Evolutionary conservation across 53 echinoderm and acorn worm species (phyloP).

Genomic region (Astropecten irregularis): DNA sequence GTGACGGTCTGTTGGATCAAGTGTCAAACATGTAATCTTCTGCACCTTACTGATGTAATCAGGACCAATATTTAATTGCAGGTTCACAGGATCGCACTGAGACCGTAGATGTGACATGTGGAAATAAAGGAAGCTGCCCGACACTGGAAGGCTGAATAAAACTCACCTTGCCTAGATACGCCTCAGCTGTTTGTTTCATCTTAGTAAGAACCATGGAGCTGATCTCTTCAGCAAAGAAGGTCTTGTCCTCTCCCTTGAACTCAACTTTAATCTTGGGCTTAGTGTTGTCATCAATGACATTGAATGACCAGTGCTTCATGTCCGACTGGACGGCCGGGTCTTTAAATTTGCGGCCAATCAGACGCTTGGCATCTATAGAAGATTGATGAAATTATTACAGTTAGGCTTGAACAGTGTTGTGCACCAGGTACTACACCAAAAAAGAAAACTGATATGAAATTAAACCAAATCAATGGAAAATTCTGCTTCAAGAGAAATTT

Average conservation of each 20-base stretch:
- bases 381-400: no score
- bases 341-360: conserved; percentile 79
- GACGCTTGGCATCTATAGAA: conserved; percentile 84
- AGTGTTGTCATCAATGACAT: conserved; percentile 57
- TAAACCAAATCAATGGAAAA: neutral
- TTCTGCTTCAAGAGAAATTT: neutral
- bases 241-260: conserved; percentile 78
- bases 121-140: no score
- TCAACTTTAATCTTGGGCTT: conserved; percentile 87
- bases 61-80: neutral
- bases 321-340: conserved; percentile 68
- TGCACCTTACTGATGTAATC: neutral
- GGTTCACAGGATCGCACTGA: neutral
- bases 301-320: conserved; percentile 91
- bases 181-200: conserved; percentile 97
- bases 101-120: no score
- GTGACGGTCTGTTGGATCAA: conserved; percentile 63
- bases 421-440: no score
- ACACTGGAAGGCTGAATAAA: neutral
- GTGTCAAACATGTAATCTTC: neutral
- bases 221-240: conserved; percentile 85
- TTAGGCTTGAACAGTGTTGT: no score
- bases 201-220: conserved; percentile 91
- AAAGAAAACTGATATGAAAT: neutral
- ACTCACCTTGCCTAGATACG: conserved; percentile 82